Conservation (phyloP, 2,797 vertebrate genomes). For the Naso thynnoides region DNA sequence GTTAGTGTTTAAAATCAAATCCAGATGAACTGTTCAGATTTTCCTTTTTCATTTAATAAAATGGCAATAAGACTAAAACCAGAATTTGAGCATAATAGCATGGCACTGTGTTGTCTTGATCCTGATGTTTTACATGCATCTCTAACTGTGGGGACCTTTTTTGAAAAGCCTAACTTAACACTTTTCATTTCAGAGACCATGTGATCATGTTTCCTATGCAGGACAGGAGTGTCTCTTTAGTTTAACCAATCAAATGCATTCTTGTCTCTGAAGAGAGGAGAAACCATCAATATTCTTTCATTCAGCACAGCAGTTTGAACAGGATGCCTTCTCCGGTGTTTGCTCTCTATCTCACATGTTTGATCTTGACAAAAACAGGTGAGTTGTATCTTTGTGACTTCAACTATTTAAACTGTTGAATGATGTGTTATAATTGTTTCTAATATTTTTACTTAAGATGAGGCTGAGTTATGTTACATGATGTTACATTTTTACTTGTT, state of each 20-base stretch:
- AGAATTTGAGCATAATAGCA: too few relatives aligned
- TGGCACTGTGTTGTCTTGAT: too few relatives aligned
- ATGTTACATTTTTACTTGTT: not conserved
- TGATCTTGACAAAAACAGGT: slow-evolving; percentile 35
- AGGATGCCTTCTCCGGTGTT: slow-evolving; percentile 30
- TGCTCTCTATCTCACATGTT: slow-evolving; percentile 21
- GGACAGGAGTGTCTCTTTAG: not conserved
- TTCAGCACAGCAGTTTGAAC: too few relatives aligned
- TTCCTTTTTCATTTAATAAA: too few relatives aligned
- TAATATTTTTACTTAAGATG: not conserved
- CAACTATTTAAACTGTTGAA: not conserved
- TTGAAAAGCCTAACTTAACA: too few relatives aligned
- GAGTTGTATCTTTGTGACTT: slow-evolving; percentile 1
- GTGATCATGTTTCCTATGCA: slow-evolving; percentile 11
- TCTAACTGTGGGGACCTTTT: too few relatives aligned
- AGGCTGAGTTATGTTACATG: too few relatives aligned
- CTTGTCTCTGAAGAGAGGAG: slow-evolving; percentile 9
- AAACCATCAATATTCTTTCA: not conserved
- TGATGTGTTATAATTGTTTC: not conserved
- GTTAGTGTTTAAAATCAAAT: too few relatives aligned
- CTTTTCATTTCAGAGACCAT: too few relatives aligned
- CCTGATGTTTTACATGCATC: too few relatives aligned
- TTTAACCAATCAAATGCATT: slow-evolving; percentile 37
- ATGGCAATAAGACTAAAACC: too few relatives aligned
- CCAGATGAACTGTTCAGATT: too few relatives aligned